phyloP scores from a whole-genome alignment of 1,140 invertebrate species.

The Oedothorax gibbosus region DNA sequence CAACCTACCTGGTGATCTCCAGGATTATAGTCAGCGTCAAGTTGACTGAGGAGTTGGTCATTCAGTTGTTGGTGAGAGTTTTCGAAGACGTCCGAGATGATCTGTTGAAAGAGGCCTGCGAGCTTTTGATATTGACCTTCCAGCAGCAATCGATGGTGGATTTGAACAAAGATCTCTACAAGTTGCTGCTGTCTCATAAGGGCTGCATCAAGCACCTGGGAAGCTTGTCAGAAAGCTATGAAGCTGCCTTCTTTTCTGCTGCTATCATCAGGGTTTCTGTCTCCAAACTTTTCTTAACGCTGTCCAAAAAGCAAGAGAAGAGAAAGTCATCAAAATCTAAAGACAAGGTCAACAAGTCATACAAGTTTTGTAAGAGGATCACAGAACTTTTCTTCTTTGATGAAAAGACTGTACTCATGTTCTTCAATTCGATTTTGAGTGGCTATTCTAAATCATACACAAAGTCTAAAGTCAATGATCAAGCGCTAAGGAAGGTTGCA shows the following conservation, averaged over 20 bases:
- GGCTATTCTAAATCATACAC: not conserved
- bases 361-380: not conserved
- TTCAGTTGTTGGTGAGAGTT: conserved; percentile 72
- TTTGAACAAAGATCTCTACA: not conserved
- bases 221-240: not conserved
- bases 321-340: not conserved
- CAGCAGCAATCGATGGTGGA: conserved; percentile 38
- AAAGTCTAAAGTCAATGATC: not conserved
- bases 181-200: not conserved
- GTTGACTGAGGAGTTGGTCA: conserved; percentile 74
- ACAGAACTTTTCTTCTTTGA: not conserved
- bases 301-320: too few relatives aligned
- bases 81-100: conserved; percentile 5
- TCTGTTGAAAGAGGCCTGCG: not conserved
- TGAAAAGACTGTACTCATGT: not conserved
- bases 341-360: not conserved
- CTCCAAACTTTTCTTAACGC: not conserved
- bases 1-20: conserved; percentile 80
- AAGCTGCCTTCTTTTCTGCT: not conserved
- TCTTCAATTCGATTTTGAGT: not conserved
- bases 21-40: conserved; percentile 76
- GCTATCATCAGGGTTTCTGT: not conserved
- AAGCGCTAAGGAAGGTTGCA: not conserved
- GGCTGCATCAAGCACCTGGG: not conserved
- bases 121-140: conserved; percentile 26